A percentile compares a stretch with the other conserved stretches of the same genome.
Conservation (phyloP, 2,888 invertebrate genomes). For the Geotrupes spiniger region DNA sequence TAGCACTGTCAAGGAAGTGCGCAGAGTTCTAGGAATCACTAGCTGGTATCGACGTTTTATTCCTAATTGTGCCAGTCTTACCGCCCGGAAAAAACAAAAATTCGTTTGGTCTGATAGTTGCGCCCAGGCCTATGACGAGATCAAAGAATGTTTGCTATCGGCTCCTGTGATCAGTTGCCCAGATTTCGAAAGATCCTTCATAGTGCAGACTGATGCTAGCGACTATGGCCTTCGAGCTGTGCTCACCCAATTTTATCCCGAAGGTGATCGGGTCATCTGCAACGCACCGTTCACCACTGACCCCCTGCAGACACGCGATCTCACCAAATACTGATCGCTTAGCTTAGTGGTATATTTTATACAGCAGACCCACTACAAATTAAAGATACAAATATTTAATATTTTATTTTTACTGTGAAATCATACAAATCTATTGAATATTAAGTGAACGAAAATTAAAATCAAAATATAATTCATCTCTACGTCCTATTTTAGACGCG, state of each 20-base stretch:
- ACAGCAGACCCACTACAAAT: no score
- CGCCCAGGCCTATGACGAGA: conserved; percentile 26
- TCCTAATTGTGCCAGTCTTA: conserved; percentile 22
- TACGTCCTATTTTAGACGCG: no score
- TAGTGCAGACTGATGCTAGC: conserved; percentile 32
- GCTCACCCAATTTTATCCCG: conserved; percentile 31
- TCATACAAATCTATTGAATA: no score
- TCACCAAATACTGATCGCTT: no score
- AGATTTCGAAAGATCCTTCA: conserved; percentile 31
- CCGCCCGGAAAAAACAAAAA: conserved; percentile 23
- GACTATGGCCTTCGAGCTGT: conserved; percentile 28
- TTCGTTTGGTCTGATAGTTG: conserved; percentile 28
- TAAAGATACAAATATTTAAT: no score
- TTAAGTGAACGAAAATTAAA: no score
- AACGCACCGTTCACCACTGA: no score
- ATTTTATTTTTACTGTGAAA: no score
- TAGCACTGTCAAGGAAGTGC: conserved; percentile 30
- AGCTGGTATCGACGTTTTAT: conserved; percentile 34
- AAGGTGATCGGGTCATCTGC: no score
- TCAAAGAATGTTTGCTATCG: conserved; percentile 30
- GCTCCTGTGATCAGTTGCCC: conserved; percentile 30
- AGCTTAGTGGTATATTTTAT: no score
- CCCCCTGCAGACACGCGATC: no score
- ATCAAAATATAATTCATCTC: no score
- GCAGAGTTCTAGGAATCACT: conserved; percentile 33